Evolutionary conservation across 2,113 vertebrate species (phyloP).

Genomic region (Ondatra zibethicus): DNA sequence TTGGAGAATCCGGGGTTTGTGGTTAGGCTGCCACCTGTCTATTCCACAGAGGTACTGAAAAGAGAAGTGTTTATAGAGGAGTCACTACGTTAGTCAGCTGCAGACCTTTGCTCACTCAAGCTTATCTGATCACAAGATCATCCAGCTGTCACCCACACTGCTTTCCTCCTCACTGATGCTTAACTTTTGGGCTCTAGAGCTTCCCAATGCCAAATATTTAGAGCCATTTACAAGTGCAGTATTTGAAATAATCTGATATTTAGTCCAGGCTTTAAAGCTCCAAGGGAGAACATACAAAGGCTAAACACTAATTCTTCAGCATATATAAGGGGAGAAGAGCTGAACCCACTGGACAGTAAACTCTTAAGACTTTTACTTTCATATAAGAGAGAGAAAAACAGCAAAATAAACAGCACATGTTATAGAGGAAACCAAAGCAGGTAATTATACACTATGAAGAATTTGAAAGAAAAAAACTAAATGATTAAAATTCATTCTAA

Average conservation of each 20-base stretch:
- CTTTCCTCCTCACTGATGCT: not conserved
- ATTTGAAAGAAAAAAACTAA: constrained; percentile 49
- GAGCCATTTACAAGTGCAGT: not conserved
- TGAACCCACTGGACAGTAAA: constrained; percentile 3
- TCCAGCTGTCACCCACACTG: not conserved
- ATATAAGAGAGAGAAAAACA: not conserved
- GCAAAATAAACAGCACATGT: not conserved
- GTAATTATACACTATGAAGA: constrained; percentile 41
- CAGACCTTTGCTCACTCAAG: not conserved
- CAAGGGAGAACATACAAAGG: not conserved
- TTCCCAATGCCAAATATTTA: constrained; percentile 40
- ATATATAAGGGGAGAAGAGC: not conserved
- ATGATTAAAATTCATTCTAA: constrained; percentile 39
- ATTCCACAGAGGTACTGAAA: constrained; percentile 36
- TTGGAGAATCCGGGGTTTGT: constrained; percentile 33
- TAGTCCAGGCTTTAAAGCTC: not conserved
- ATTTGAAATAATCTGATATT: constrained; percentile 55
- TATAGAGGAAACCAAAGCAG: not conserved
- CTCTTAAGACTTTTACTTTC: not conserved
- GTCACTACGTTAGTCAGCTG: constrained; percentile 2
- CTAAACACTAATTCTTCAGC: not conserved
- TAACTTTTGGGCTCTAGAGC: not conserved
- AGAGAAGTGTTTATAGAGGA: constrained; percentile 53
- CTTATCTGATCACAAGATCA: not conserved
- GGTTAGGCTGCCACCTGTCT: constrained; percentile 49